Base-by-base conservation (phyloP, 2,113 vertebrate species). In the Eidolon helvum region DNA sequence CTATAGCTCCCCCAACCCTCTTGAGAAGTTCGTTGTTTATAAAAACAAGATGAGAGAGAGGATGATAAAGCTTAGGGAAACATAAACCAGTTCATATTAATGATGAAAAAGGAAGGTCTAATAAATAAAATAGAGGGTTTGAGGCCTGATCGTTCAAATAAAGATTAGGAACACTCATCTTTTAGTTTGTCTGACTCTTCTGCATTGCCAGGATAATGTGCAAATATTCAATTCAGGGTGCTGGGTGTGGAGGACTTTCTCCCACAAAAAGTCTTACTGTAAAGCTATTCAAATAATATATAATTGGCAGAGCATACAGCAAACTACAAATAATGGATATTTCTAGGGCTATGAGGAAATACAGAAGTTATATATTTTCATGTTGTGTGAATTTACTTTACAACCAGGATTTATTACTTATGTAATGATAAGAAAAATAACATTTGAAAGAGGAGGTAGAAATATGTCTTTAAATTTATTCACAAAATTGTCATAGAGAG, bases 111-210 rank as follows among this genome's bases (percentile, higher is more conserved):
- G 6, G 61, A 90, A 77, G 50, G 12, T 61, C 2, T 66, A 48
- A 5, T 84, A 68, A 90, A 77, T 35, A 77, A 90, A 48, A 90
- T 48, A 68, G 57, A 65, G 45, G 7, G 14, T 48, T 84, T 38
- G 57, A 45, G 61, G 10, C 33, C 38, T 84, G 68, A 84, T 14
- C 65, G 7, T 90, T 84, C 55, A 65, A 48, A 57, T 4, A 12
- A 83, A 83, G 35, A 82, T 74, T 35, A 82, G 38, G 38, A 90
- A 66, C 16, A 9, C 24, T 86, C 12, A 75, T 2, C 11, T 45
- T 94, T 82, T 35, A 83, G n/a, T 66, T 83, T 94, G 72, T 45
- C 21, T 94, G 86, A 55, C 38, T 83, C 57, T 90, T 89, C 45
- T 75, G 68, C 61, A 69, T 93, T 48, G 50, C 30, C 33, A 33